Conservation (phyloP, 2,113 vertebrate species). For the Pardalotus punctatus region DNA sequence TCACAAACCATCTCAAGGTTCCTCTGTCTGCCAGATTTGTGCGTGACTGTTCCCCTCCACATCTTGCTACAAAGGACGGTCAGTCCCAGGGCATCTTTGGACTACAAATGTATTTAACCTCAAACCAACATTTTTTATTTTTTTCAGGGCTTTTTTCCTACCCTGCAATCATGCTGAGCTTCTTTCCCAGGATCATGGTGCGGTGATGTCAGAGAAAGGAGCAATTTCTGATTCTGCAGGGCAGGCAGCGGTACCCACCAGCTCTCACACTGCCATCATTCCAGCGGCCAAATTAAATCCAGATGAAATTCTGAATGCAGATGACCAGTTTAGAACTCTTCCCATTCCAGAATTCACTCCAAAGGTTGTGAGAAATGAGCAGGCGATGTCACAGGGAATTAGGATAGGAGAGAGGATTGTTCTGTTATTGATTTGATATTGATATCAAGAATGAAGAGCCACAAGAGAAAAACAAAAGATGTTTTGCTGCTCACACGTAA, state of each 20-base stretch:
- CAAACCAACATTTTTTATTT: not conserved
- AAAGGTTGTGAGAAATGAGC: not conserved
- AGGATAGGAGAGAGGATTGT: not conserved
- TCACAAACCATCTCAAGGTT: not conserved
- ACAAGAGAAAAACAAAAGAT: not conserved
- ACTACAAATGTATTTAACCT: not conserved
- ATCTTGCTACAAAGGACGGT: not conserved
- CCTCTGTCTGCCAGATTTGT: not conserved
- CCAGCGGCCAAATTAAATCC: not conserved
- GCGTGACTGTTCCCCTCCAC: not conserved
- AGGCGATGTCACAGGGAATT: not conserved
- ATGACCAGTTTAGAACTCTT: not conserved
- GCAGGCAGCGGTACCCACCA: not conserved
- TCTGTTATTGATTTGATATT: not conserved
- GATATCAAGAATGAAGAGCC: not conserved
- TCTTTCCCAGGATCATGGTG: not conserved
- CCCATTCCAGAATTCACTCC: not conserved
- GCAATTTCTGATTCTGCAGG: not conserved
- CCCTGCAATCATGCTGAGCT: slow-evolving; percentile 19
- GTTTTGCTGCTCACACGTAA: fast-evolving
- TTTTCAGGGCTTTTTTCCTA: not conserved
- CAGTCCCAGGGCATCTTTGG: not conserved
- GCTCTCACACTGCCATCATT: not conserved
- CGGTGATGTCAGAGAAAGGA: not conserved
- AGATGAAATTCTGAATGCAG: not conserved